Percentiles rank a stretch among this genome's conserved stretches.
These are phyloP conservation scores for Drosophila carrolli DNA, from an alignment of 1,140 invertebrate species.

Conservation along the genomic window DNA sequence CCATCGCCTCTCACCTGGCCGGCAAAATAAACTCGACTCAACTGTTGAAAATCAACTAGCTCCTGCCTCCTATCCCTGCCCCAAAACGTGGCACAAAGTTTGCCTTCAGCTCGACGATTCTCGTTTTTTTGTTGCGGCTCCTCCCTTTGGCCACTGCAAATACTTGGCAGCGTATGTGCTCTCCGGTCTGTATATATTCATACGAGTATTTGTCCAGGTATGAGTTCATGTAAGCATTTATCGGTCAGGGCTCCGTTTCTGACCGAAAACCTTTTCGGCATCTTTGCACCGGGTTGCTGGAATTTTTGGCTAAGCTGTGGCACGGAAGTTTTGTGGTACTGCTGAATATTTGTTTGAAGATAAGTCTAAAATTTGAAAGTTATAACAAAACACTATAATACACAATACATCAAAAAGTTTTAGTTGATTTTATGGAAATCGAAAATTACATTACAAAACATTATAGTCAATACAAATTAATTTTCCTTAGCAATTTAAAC, in stretches of 20 bases:
- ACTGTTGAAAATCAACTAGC: conserved; percentile 78
- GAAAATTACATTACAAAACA: too few relatives aligned
- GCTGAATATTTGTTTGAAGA: neutral
- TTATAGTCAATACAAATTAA: too few relatives aligned
- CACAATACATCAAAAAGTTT: too few relatives aligned
- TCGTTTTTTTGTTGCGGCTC: conserved; percentile 32
- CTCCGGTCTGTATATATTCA: conserved; percentile 6
- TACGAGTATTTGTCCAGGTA: conserved; percentile 23
- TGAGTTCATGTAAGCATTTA: conserved; percentile 53
- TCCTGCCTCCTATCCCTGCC: conserved; percentile 18
- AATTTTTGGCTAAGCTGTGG: neutral
- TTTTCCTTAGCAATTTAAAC: too few relatives aligned
- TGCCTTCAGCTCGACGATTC: conserved; percentile 60
- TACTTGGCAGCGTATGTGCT: conserved; percentile 57
- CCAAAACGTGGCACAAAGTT: conserved; percentile 66
- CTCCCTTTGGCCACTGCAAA: conserved; percentile 53
- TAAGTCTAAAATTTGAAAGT: too few relatives aligned
- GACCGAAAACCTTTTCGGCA: conserved; percentile 26
- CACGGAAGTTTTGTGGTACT: neutral
- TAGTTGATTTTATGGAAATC: too few relatives aligned
- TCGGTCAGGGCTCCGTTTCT: conserved; percentile 42
- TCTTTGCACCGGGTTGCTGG: conserved; percentile 1
- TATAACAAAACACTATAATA: too few relatives aligned
- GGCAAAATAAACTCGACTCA: conserved; percentile 79
- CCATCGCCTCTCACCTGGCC: conserved; percentile 52